Percentiles rank a stretch among this genome's conserved stretches.
phyloP scores from a whole-genome alignment of 2,888 invertebrate genomes.

The Fragum whitleyi region DNA sequence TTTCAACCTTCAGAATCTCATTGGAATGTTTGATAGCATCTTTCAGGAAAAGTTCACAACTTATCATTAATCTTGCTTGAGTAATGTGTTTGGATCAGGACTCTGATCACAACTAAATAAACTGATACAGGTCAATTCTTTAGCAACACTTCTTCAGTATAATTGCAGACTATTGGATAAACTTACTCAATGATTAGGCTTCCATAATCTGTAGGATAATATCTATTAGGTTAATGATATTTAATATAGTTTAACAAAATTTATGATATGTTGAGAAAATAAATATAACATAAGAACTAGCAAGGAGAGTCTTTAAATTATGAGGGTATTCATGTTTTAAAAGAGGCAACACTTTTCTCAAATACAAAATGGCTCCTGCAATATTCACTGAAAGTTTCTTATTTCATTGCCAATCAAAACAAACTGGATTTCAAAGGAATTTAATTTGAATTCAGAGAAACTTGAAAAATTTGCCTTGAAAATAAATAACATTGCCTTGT shows the following conservation, averaged over 20 bases:
- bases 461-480: constrained; percentile 12
- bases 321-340: no score
- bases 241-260: no score
- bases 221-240: no score
- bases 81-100: not conserved
- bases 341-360: not conserved
- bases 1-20: not conserved
- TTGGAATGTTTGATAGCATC: constrained; percentile 14
- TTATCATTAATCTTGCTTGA: not conserved
- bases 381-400: not conserved
- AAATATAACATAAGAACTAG: no score
- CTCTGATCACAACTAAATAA: constrained; percentile 3
- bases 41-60: constrained; percentile 2
- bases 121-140: constrained; percentile 5
- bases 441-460: constrained; percentile 18
- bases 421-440: constrained; percentile 23
- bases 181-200: no score
- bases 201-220: no score
- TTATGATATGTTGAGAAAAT: no score
- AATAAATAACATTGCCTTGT: constrained; percentile 33
- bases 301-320: no score
- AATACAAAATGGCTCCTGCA: not conserved
- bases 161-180: no score
- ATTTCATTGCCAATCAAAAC: constrained; percentile 32
- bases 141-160: not conserved